A percentile compares a stretch with the other conserved stretches of the same genome.
Conservation (phyloP, 2,888 invertebrate genomes). For the Dinocampus coccinellae region DNA sequence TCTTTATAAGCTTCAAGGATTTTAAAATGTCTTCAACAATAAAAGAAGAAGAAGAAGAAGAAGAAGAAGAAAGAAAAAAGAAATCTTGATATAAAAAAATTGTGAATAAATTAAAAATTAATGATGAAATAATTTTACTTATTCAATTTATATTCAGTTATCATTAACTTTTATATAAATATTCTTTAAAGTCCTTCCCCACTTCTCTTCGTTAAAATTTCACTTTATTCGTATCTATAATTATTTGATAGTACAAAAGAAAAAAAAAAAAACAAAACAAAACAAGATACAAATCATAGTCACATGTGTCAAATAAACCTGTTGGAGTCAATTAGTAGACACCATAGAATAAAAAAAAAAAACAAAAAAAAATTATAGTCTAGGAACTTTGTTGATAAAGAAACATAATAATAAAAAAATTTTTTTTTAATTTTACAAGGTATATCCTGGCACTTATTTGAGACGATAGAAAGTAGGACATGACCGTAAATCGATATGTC, state of each 20-base stretch:
- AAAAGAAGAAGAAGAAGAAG: background rate
- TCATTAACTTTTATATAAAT: no score
- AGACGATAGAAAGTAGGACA: conserved; percentile 61
- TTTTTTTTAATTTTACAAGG: no score
- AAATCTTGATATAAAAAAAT: no score
- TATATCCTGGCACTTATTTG: conserved; percentile 49
- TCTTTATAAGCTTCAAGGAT: background rate
- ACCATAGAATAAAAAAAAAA: background rate
- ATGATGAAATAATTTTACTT: background rate
- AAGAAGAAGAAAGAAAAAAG: background rate
- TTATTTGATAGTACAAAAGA: no score
- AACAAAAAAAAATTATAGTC: no score
- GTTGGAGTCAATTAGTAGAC: background rate
- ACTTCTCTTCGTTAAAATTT: no score
- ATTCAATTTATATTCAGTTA: no score
- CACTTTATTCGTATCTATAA: background rate
- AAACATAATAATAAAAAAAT: background rate
- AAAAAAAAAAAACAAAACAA: no score
- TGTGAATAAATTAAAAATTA: no score
- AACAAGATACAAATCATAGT: background rate
- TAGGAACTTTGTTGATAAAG: background rate
- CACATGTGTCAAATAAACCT: background rate
- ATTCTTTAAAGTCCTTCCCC: no score
- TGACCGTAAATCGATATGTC: conserved; percentile 58
- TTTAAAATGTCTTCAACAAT: background rate